Conservation (phyloP, 2,797 vertebrate species). For the Allobates femoralis region DNA sequence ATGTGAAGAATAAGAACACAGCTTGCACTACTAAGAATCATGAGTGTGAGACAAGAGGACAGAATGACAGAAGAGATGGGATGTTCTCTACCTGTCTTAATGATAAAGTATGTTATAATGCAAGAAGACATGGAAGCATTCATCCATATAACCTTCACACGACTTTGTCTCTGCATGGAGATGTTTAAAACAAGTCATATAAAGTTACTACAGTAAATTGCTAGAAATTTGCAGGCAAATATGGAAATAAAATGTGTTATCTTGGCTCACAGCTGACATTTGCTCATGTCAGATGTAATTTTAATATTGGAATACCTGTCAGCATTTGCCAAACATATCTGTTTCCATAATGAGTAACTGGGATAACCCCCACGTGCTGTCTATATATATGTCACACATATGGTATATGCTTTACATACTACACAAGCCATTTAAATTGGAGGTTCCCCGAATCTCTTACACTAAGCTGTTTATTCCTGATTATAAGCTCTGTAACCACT, state of each 20-base stretch:
- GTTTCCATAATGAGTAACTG: background rate
- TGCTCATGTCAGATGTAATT: background rate
- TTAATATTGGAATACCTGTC: background rate
- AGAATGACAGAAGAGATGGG: conserved; percentile 28
- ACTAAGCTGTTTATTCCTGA: background rate
- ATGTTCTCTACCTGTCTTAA: conserved; percentile 52
- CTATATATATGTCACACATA: conserved; percentile 11
- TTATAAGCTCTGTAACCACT: background rate
- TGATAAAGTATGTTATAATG: conserved; percentile 57
- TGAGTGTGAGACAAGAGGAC: background rate
- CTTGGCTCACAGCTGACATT: background rate
- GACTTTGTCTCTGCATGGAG: conserved; percentile 42
- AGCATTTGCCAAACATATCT: background rate
- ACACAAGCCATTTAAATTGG: background rate
- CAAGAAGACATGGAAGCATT: conserved; percentile 45
- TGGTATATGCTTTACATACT: background rate
- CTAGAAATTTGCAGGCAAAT: background rate
- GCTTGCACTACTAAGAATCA: background rate
- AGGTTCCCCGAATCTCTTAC: background rate
- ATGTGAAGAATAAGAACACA: background rate
- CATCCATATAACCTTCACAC: conserved; percentile 54
- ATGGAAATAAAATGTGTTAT: conserved; percentile 2
- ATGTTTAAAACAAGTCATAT: conserved; percentile 47
- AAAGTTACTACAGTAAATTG: conserved; percentile 1
- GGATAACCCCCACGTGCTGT: background rate